Evolutionary conservation across 2,888 invertebrate genomes (phyloP), one percentile per base, ranked within the genome.

Genomic region (Cetonia aurata): DNA sequence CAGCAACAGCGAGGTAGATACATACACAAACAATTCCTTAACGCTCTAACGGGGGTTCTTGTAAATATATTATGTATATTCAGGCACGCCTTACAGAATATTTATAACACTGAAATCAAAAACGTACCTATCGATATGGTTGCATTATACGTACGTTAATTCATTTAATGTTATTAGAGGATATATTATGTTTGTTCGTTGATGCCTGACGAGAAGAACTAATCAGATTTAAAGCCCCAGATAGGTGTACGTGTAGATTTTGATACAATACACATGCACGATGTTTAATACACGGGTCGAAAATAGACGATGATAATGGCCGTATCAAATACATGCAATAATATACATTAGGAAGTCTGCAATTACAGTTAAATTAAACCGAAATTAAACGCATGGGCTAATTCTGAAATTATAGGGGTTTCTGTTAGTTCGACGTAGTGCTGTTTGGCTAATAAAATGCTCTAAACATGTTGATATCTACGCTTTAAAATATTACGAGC

Each of bases 341-440:
- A 53, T 48, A 13, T 53, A 53, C 53, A 25, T 53, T 53, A 25
- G 59, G 59, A 44, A 59, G 19, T 44, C 59, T 19, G 19, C 25
- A 46, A 60, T 60, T 60, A 31, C 15, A 46, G 41, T 44, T 53
- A 53, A 53, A 53, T 53, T 53, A 42, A 57, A 57, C 57, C 17
- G 46, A 15, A 44, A 46, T 41, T 46, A 44, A 44, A 60, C 25
- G 60, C 41, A 17, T 46, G 13, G 19, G 31, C 25, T 31, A 60
- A 60, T 13, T 41, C 46, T 25, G 1, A 19, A 53, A 53, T 53
- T 53, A 44, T 44, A 53, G 53, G n/a, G 48, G 48, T 48, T 48
- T 48, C n/a, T n/a, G 25, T 4, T 25, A 25, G 25, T 25, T 25
- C 25, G 4, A 4, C 25, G 25, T 25, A 25, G 25, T 25, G 25